A percentile compares a stretch with the other conserved stretches of the same genome.
phyloP scores from a whole-genome alignment of 2,113 vertebrate species.

The Cottus gobio region DNA sequence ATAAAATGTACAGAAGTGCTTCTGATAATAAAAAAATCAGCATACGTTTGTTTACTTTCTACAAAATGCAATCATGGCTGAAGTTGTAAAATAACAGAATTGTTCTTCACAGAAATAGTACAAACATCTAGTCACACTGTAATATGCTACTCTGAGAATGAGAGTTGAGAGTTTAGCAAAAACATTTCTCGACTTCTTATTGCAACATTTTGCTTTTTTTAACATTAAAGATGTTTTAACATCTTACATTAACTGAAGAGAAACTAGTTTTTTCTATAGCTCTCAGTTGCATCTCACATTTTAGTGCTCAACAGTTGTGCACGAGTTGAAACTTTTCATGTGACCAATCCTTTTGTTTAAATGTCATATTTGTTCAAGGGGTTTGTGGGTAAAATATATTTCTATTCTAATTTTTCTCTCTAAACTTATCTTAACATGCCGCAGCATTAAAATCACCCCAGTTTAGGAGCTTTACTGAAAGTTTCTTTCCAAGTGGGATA shows the following conservation, averaged over 20 bases:
- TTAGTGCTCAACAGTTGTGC: not conserved
- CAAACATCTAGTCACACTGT: not conserved
- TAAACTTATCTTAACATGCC: not conserved
- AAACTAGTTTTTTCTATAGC: not conserved
- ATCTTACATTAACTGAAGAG: not conserved
- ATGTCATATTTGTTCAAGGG: not conserved
- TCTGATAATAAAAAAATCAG: not conserved
- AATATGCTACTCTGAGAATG: constrained; percentile 2
- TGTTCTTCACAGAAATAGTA: not conserved
- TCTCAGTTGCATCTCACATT: not conserved
- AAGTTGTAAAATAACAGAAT: not conserved
- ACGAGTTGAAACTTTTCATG: not conserved
- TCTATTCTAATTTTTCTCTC: constrained; percentile 11
- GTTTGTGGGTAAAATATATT: constrained; percentile 3
- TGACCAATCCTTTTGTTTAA: not conserved
- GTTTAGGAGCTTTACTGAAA: constrained; percentile 46
- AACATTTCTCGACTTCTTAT: not conserved
- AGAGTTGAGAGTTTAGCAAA: not conserved
- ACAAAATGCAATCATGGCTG: not conserved
- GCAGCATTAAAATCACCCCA: constrained; percentile 26
- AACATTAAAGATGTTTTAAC: not conserved
- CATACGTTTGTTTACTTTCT: not conserved
- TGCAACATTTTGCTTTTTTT: not conserved
- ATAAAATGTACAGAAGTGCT: not conserved
- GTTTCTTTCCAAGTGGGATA: constrained; percentile 54